Evolutionary conservation across 53 echinoderm and acorn worm species (phyloP).

Genomic region (Temnopleurus reevesii): DNA sequence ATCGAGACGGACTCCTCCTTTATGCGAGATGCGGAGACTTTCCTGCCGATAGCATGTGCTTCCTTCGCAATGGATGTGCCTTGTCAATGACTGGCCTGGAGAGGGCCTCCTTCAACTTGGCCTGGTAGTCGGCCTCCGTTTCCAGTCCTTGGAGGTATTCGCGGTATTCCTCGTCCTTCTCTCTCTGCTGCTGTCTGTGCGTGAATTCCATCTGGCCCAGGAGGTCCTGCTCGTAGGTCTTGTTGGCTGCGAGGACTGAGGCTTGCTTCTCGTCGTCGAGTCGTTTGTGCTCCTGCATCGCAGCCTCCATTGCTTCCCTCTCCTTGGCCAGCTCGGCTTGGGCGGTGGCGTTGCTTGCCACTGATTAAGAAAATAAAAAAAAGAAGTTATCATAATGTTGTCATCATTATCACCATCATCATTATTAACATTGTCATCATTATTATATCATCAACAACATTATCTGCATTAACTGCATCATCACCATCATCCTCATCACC

Average conservation of each 20-base stretch:
- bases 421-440: neutral
- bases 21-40: constrained; percentile 12
- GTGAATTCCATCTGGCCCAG: constrained; percentile 77
- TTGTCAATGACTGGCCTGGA: constrained; percentile 95
- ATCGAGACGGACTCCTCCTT: neutral
- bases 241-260: constrained; percentile 66
- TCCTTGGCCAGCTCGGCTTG: constrained; percentile 77
- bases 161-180: constrained; percentile 87
- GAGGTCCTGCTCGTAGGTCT: constrained; percentile 81
- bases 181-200: constrained; percentile 64
- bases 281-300: constrained; percentile 93
- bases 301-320: constrained; percentile 85
- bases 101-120: constrained; percentile 98
- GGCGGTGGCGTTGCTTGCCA: constrained; percentile 73
- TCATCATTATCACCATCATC: neutral
- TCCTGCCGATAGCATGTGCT: constrained; percentile 68
- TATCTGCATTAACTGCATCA: neutral
- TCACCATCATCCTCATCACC: neutral
- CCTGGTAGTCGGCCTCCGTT: constrained; percentile 97
- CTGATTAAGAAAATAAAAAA: constrained; percentile 40
- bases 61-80: constrained; percentile 87
- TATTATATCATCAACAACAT: neutral
- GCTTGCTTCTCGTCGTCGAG: constrained; percentile 88
- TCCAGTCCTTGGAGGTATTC: constrained; percentile 89
- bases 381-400: neutral